phyloP scores from a whole-genome alignment of 2,797 vertebrate genomes.

The Masticophis lateralis region DNA sequence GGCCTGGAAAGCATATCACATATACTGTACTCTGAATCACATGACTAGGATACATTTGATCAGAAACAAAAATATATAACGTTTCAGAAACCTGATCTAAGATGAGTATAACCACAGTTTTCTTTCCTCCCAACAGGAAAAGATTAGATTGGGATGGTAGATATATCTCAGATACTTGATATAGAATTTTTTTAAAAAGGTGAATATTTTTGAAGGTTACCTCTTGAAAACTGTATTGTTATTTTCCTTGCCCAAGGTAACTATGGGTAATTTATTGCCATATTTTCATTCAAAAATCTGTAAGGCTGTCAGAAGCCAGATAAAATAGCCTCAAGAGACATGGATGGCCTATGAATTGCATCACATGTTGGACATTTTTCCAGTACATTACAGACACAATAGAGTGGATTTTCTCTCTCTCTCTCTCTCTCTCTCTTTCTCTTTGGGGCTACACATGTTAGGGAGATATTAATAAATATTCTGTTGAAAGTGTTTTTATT shows the following conservation, averaged over 20 bases:
- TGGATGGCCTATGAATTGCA: not conserved
- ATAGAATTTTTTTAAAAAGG: not conserved
- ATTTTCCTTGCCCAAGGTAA: not conserved
- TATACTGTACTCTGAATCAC: not conserved
- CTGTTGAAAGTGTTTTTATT: conserved; percentile 67
- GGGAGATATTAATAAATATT: conserved; percentile 64
- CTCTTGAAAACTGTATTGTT: not conserved
- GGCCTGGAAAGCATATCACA: not conserved
- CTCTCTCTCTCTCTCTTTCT: too few relatives aligned
- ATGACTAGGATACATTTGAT: conserved; percentile 15
- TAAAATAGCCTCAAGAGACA: not conserved
- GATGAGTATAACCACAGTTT: not conserved
- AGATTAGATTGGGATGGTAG: not conserved
- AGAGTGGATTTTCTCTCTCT: not conserved
- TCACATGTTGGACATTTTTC: not conserved
- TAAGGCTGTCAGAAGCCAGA: not conserved
- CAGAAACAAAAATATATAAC: not conserved
- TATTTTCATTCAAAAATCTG: not conserved
- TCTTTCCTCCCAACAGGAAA: not conserved
- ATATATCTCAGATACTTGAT: not conserved
- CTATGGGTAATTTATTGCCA: not conserved
- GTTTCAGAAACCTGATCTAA: not conserved
- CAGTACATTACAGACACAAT: not conserved
- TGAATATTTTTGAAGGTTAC: not conserved
- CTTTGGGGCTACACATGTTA: conserved; percentile 40